Evolutionary conservation across 2,888 invertebrate species (phyloP), one percentile per base, ranked within the genome.

Genomic region (Netelia virgata): DNA sequence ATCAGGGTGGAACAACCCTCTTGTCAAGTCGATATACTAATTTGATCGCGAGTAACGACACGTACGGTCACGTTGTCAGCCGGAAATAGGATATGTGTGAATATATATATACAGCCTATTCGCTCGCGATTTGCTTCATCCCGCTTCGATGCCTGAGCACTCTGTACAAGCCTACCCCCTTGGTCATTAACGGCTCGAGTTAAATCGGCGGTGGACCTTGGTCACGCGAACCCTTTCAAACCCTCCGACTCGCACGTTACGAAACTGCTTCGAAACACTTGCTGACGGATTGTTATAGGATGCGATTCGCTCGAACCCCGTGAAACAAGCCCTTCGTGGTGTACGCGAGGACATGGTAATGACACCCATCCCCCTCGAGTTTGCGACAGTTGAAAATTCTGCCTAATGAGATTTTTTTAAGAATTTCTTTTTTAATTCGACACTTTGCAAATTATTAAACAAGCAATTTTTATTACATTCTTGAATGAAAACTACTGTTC

Each of bases 121-220:
- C 73, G n/a, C 55, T 77, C 55, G 73, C 76, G 76, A 73, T 77
- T 81, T 84, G 77, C 81, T 77, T 69, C 69, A 43, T 73, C 64
- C 41, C 59, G 74, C 74, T 70, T 70, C 68, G 53, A n/a, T 78
- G 77, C 68, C 57, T 59, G 59, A 57, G 47, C 69, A 68, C 70
- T 50, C 68, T 36, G 20, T 77, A 50, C 73, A 66, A 36, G 61
- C 50, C 72, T 66, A 36, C 59, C 57, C 73, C 69, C 43, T 64
- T 64, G 61, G 84, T 81, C 84, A 84, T 84, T 84, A 76, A 74
- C 73, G 84, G 81, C 84, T 81, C 81, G 77, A 73, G 84, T 83
- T 83, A 76, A 83, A 84, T 84, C 81, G 80, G 28, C 72, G 66
- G 75, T 83, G 70, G 75, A 64, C 63, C 61, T 43, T 64, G 72